A percentile compares a stretch with the other conserved stretches of the same genome.
phyloP scores from a whole-genome alignment of 2,113 vertebrate species.

The Pantherophis guttatus region DNA sequence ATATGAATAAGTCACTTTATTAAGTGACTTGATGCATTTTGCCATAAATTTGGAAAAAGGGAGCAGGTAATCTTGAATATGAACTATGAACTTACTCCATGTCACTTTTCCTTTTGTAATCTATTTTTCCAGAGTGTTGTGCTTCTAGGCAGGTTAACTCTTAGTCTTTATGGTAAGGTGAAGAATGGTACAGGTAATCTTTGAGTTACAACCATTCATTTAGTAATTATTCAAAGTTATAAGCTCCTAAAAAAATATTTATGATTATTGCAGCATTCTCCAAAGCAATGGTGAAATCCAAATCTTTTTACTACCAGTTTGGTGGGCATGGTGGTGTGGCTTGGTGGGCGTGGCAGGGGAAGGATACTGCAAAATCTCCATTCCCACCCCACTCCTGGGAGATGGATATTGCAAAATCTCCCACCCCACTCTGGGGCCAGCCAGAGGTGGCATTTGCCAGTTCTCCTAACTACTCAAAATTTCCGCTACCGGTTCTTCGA shows the following conservation, averaged over 20 bases:
- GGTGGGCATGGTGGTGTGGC: neutral
- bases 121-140: neutral
- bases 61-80: neutral
- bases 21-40: neutral
- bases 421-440: no score
- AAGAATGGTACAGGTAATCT: neutral
- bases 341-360: no score
- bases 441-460: no score
- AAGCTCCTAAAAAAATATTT: neutral
- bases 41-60: neutral
- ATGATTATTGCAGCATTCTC: neutral
- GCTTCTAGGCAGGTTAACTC: neutral
- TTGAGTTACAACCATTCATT: neutral
- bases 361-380: no score
- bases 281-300: no score
- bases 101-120: neutral
- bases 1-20: neutral
- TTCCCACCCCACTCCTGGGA: no score
- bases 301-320: no score
- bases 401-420: no score
- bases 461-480: no score
- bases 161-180: neutral
- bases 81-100: neutral
- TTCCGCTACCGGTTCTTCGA: no score
- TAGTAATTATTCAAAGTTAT: neutral